Evolutionary conservation across 2,888 invertebrate genomes (phyloP), one percentile per base, ranked within the genome.

Genomic region (Rhopalosiphum nymphaeae): DNA sequence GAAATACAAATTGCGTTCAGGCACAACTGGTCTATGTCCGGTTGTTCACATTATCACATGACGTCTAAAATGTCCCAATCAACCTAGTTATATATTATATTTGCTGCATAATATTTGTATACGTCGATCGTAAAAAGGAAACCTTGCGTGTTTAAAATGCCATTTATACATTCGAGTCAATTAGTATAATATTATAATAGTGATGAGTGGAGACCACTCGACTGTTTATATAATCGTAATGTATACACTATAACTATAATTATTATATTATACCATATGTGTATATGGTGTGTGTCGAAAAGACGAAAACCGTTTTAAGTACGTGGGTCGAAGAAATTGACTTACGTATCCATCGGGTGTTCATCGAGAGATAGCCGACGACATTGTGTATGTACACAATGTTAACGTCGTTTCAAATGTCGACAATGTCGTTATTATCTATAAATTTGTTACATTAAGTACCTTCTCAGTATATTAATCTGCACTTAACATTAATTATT

Each of bases 141-240:
- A 91, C 53, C 13, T 84, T 9, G 26, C 91, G 53, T 91, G 49
- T 78, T 91, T 91, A 78, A 78, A 78, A 36, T 78, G 78, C 9
- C 91, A 91, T 78, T 78, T 49, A 3, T 87, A 25, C 53, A 9
- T n/a, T 49, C 16, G 21, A 57, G 46, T 86, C 46, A 46, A 86
- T 86, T 86, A 86, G 36, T 89, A 26, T 84, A 56, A 86, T 87
- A 87, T 49, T 53, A 78, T 36, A 49, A 49, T 78, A 85, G 91
- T 44, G 56, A 91, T 13, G 85, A 85, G 85, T 53, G 53, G 36
- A 86, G 10, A 84, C 91, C 85, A 56, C 56, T 91, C 85, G 29
- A 57, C 91, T 86, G 86, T 86, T 46, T 57, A 13, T 56, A 44
- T 56, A 44, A 91, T 85, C 84, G 44, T 85, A 25, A 85, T 91